These are phyloP conservation scores for Tinamus guttatus DNA, from an alignment of 2,113 vertebrate species.

Conservation along the genomic window DNA sequence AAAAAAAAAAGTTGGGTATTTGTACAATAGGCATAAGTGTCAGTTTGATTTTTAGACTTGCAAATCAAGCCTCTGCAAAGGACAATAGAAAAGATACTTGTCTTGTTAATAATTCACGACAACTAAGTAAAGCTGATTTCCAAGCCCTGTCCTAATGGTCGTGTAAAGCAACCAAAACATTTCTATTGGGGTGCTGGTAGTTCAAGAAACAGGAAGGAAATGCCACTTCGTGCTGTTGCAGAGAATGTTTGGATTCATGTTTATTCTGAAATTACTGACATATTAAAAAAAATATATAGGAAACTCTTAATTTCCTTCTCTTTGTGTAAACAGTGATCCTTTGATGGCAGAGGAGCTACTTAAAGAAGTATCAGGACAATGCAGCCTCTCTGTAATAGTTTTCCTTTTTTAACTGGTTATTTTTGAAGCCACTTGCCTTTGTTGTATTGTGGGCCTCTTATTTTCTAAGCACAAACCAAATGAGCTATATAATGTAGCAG, in stretches of 20 bases:
- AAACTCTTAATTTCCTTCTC: constrained; percentile 17
- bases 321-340: neutral
- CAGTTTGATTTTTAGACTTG: constrained; percentile 76
- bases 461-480: neutral
- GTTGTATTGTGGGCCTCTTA: neutral
- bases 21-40: constrained; percentile 64
- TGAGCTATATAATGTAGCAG: neutral
- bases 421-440: neutral
- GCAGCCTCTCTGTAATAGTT: neutral
- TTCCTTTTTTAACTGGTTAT: neutral
- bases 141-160: constrained; percentile 42
- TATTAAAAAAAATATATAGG: neutral
- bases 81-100: constrained; percentile 59
- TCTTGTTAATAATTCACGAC: constrained; percentile 77
- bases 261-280: neutral
- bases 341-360: neutral
- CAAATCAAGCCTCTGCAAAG: constrained; percentile 73
- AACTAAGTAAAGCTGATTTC: constrained; percentile 49
- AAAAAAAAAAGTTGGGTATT: constrained; percentile 72
- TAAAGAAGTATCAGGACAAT: neutral
- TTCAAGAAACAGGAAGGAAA: neutral
- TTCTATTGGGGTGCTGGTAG: neutral
- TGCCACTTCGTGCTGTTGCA: constrained; percentile 4
- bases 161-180: constrained; percentile 43
- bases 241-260: neutral